Percentiles rank a stretch among this genome's conserved stretches.
phyloP scores from a whole-genome alignment of 2,113 vertebrate species.

The Forbesichthys agassizii region DNA sequence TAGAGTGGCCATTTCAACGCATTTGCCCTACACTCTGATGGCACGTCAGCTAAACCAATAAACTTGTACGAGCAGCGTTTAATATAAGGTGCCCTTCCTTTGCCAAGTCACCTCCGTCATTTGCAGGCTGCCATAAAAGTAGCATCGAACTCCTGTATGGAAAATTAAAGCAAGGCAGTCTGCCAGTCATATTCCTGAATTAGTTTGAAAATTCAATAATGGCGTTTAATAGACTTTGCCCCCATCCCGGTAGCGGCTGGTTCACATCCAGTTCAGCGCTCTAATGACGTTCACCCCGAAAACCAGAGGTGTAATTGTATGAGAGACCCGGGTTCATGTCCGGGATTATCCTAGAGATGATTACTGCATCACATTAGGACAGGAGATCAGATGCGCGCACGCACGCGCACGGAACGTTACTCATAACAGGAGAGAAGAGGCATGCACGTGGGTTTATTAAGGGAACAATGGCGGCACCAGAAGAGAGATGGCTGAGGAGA shows the following conservation, averaged over 20 bases:
- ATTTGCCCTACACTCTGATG: neutral
- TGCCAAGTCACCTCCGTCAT: slow-evolving; percentile 33
- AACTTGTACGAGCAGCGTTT: slow-evolving; percentile 13
- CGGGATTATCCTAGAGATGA: slow-evolving; percentile 41
- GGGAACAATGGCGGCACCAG: neutral
- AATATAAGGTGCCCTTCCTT: slow-evolving; percentile 18
- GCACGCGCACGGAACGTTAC: slow-evolving; percentile 2
- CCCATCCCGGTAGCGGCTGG: slow-evolving; percentile 41
- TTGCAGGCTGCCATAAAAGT: slow-evolving; percentile 14
- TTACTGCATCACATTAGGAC: slow-evolving; percentile 13
- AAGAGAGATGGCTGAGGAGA: neutral
- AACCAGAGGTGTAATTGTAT: slow-evolving; percentile 27
- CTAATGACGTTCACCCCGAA: slow-evolving; percentile 48
- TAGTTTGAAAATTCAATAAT: slow-evolving; percentile 63
- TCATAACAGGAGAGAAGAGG: neutral
- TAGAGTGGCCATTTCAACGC: too few species aligned
- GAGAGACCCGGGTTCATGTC: slow-evolving; percentile 38
- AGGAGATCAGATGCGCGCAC: slow-evolving; percentile 18
- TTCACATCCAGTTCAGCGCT: slow-evolving; percentile 62
- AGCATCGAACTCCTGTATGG: slow-evolving; percentile 21
- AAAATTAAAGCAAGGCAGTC: slow-evolving; percentile 24
- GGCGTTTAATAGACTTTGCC: slow-evolving; percentile 59
- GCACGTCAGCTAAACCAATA: slow-evolving; percentile 1
- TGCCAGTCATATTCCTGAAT: slow-evolving; percentile 45
- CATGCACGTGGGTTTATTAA: neutral